Percentiles rank a stretch among this genome's conserved stretches.
These are phyloP conservation scores for Agrypnia vestita DNA, from an alignment of 1,140 invertebrate species.

Conservation along the genomic window DNA sequence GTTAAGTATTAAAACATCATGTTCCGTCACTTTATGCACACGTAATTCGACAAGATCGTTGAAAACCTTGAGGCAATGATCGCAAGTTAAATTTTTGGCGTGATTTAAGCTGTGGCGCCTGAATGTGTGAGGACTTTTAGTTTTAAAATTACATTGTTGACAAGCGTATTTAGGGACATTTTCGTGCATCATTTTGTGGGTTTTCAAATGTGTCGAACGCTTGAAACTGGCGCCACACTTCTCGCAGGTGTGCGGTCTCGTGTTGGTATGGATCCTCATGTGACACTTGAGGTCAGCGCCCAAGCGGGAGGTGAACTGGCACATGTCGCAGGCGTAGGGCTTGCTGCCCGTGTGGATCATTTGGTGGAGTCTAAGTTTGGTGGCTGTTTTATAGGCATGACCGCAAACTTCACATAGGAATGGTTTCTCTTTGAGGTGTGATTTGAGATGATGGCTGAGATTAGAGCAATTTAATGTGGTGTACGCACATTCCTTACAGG, in stretches of 20 bases:
- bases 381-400: neutral
- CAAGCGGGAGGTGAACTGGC: slow-evolving; percentile 78
- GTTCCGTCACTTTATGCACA: slow-evolving; percentile 28
- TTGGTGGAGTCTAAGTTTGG: slow-evolving; percentile 50
- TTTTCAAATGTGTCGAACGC: slow-evolving; percentile 5
- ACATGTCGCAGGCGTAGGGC: slow-evolving; percentile 67
- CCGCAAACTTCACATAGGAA: slow-evolving; percentile 22
- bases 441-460: slow-evolving; percentile 9
- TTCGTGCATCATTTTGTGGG: slow-evolving; percentile 19
- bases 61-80: neutral
- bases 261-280: slow-evolving; percentile 64
- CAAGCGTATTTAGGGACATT: neutral
- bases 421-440: slow-evolving; percentile 3
- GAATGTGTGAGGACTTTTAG: neutral
- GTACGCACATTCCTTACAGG: slow-evolving; percentile 14
- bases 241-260: slow-evolving; percentile 58
- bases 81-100: neutral
- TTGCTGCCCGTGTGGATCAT: slow-evolving; percentile 66
- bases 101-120: slow-evolving; percentile 1
- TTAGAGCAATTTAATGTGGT: neutral
- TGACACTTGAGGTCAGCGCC: slow-evolving; percentile 69
- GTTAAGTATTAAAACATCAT: neutral
- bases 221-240: slow-evolving; percentile 64
- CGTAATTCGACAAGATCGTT: neutral
- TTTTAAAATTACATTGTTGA: neutral